phyloP scores from a whole-genome alignment of 2,888 invertebrate genomes.

The Campoletis raptor region DNA sequence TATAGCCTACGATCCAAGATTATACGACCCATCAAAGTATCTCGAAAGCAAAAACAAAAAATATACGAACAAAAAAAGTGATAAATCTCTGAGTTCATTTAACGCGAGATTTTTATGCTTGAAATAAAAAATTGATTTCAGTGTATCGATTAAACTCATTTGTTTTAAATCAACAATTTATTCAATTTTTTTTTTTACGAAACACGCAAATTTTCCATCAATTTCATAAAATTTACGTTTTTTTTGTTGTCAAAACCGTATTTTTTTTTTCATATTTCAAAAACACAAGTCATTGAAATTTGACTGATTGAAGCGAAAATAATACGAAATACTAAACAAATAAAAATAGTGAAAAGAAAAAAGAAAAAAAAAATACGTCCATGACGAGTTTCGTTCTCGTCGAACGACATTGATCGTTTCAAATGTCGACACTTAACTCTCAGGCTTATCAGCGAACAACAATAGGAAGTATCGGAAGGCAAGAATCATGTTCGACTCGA shows the following conservation, averaged over 20 bases:
- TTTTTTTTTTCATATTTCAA: no score
- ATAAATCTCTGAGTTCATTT: neutral
- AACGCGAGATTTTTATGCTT: no score
- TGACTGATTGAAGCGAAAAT: neutral
- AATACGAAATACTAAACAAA: neutral
- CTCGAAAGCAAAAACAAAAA: neutral
- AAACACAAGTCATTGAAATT: no score
- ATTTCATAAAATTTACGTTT: no score
- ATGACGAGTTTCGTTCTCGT: neutral
- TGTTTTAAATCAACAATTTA: no score
- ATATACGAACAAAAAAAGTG: neutral
- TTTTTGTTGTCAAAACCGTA: no score
- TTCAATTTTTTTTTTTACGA: no score
- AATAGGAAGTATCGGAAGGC: neutral
- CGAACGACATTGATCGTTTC: neutral
- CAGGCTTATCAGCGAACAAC: neutral
- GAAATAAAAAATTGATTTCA: no score
- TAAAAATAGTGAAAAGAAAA: neutral
- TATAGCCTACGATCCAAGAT: neutral
- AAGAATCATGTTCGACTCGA: neutral
- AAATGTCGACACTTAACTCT: conserved; percentile 4
- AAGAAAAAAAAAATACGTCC: neutral
- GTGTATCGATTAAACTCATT: no score
- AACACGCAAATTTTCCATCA: no score
- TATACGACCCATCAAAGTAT: neutral